Evolutionary conservation across 2,888 invertebrate species (phyloP).

Genomic region (Belgica antarctica): DNA sequence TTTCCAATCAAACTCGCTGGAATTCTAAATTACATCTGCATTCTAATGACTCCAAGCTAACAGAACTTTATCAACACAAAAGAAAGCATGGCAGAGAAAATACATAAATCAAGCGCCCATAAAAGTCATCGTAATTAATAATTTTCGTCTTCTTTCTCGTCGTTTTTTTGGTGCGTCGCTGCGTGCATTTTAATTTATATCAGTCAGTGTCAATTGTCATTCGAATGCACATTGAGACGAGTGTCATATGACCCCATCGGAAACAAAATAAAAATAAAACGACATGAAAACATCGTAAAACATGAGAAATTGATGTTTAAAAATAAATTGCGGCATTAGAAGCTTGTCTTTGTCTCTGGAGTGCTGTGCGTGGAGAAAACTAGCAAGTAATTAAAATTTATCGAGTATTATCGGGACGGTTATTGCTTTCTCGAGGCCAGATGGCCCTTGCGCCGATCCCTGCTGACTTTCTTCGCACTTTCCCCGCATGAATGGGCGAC

Average conservation of each 20-base stretch:
- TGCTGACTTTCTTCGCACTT: neutral
- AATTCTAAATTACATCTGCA: neutral
- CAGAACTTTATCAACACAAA: neutral
- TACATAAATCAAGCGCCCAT: conserved; percentile 40
- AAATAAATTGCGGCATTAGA: conserved; percentile 6
- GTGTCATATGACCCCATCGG: conserved; percentile 35
- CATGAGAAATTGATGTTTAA: conserved; percentile 26
- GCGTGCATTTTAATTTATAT: conserved; percentile 41
- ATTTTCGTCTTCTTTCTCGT: no score
- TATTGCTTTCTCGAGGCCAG: neutral
- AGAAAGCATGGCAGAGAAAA: conserved; percentile 1
- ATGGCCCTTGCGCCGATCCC: neutral
- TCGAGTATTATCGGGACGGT: neutral
- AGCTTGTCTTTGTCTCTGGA: neutral
- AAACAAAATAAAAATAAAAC: neutral
- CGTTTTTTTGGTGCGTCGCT: conserved; percentile 9
- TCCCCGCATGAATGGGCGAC: neutral
- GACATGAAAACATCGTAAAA: conserved; percentile 16
- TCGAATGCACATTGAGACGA: neutral
- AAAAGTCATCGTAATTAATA: conserved; percentile 40
- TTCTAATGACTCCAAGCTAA: neutral
- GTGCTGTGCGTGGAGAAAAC: conserved; percentile 4
- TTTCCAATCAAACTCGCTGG: no score
- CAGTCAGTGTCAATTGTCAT: conserved; percentile 41
- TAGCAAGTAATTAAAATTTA: conserved; percentile 31